These are phyloP conservation scores for Drosophila takahashii DNA, from an alignment of 1,140 invertebrate species.

Conservation along the genomic window DNA sequence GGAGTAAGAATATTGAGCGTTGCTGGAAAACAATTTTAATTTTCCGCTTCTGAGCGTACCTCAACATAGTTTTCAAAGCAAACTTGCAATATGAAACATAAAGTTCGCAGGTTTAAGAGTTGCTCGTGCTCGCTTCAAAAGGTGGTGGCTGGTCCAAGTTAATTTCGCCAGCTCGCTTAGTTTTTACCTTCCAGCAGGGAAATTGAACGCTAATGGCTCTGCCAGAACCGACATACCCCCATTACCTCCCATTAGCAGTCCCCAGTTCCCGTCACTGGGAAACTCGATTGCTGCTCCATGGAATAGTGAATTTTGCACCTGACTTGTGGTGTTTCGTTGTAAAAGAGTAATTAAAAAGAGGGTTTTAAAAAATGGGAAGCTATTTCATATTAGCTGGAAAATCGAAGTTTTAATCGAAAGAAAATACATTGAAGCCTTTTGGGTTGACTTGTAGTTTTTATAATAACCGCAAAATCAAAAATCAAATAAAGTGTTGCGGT, in stretches of 20 bases:
- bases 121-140: background rate
- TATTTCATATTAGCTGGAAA: slow-evolving; percentile 14
- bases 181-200: slow-evolving; percentile 19
- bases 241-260: slow-evolving; percentile 9
- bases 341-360: slow-evolving; percentile 1
- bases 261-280: slow-evolving; percentile 11
- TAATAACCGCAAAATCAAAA: background rate
- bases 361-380: background rate
- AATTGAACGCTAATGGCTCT: slow-evolving; percentile 45
- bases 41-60: background rate
- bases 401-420: background rate
- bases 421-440: background rate
- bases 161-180: slow-evolving; percentile 29
- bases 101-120: slow-evolving; percentile 12
- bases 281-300: background rate
- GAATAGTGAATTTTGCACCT: background rate
- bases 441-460: background rate
- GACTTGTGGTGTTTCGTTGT: slow-evolving; percentile 20
- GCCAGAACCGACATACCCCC: background rate
- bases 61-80: background rate
- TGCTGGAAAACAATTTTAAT: background rate
- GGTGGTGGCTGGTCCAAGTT: slow-evolving; percentile 13
- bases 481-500: background rate
- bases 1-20: background rate
- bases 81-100: slow-evolving; percentile 5